Conservation (phyloP, 2,888 invertebrate species). For the Cistogaster globosa region DNA sequence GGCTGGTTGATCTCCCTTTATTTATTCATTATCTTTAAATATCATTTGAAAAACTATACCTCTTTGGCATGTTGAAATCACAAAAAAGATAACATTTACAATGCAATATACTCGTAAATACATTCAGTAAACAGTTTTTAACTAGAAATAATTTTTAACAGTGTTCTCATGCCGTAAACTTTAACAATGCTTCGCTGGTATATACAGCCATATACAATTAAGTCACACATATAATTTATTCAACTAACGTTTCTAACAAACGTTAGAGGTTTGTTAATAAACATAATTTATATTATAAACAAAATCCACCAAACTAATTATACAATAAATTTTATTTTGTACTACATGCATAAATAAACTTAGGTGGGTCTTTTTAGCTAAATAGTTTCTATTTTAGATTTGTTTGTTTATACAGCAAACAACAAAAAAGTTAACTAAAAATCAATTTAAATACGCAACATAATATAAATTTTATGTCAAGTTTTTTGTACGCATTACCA, state of each 20-base stretch:
- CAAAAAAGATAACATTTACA: too few species aligned
- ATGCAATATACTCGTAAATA: too few species aligned
- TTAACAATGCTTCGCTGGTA: neutral
- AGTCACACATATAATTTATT: neutral
- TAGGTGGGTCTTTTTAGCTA: neutral
- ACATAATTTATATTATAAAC: conserved; percentile 45
- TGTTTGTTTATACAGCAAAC: neutral
- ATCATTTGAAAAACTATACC: too few species aligned
- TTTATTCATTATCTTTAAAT: too few species aligned
- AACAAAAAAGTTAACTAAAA: neutral
- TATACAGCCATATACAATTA: neutral
- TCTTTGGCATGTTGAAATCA: too few species aligned
- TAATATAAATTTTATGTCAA: conserved; percentile 47
- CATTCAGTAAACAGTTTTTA: too few species aligned
- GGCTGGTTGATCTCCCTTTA: too few species aligned
- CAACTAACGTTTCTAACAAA: conserved; percentile 8
- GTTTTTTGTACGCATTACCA: conserved; percentile 44
- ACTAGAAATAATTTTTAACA: neutral
- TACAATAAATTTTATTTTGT: neutral
- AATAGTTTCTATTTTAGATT: neutral
- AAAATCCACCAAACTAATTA: conserved; percentile 1
- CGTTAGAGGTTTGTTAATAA: conserved; percentile 35
- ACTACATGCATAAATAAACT: neutral
- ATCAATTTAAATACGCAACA: conserved; percentile 53
- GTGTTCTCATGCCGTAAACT: neutral